Percentiles rank a stretch among this genome's conserved stretches.
phyloP scores from a whole-genome alignment of 2,797 vertebrate species.

The Dryobates pubescens region DNA sequence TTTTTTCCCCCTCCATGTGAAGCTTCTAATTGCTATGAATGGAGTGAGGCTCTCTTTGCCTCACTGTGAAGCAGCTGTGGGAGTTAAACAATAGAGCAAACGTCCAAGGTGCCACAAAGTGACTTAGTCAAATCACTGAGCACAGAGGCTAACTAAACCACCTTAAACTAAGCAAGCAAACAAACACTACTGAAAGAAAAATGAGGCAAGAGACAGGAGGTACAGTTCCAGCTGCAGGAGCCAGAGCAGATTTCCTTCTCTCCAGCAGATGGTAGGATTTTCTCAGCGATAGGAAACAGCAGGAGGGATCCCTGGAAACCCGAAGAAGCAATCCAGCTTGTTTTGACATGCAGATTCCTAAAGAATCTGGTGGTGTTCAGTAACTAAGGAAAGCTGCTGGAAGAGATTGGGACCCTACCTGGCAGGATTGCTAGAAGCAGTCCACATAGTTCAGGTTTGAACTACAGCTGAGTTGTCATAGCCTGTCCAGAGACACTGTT shows the following conservation, averaged over 20 bases:
- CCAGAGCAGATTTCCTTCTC: background rate
- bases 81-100: background rate
- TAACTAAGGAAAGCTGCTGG: background rate
- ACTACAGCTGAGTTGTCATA: background rate
- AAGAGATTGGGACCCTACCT: background rate
- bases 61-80: background rate
- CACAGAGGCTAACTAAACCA: background rate
- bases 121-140: background rate
- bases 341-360: background rate
- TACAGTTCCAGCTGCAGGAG: background rate
- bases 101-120: background rate
- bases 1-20: too few relatives aligned
- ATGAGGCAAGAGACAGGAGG: background rate
- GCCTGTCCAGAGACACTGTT: background rate
- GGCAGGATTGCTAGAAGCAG: background rate
- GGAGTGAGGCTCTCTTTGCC: background rate
- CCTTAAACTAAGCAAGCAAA: background rate
- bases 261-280: constrained; percentile 62
- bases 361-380: background rate
- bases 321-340: background rate
- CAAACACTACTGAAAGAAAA: background rate
- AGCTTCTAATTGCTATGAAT: background rate
- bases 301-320: rapidly evolving
- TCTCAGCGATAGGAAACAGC: background rate
- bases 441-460: background rate